Evolutionary conservation across 2,888 invertebrate species (phyloP), one percentile per base, ranked within the genome.

Genomic region (Hanleya hanleyi): DNA sequence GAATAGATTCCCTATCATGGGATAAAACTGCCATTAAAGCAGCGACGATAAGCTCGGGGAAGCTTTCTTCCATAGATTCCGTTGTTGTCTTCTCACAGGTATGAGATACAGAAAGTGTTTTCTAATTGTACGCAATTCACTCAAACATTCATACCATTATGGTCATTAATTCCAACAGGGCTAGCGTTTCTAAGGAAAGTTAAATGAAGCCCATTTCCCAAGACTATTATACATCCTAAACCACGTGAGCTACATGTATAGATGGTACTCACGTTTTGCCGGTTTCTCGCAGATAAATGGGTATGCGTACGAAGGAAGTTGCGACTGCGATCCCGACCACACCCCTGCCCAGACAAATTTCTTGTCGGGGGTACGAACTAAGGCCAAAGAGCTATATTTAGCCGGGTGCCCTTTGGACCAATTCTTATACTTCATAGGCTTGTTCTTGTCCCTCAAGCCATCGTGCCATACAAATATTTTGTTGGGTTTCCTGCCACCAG

Each of bases 251-350:
- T 22, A 47, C 35, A 18, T 0, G 33, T 22, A 6, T 29, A 80
- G n/a, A n/a, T n/a, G n/a, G n/a, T n/a, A n/a, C 87, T 81, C 91
- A 82, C 93, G 90, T 72, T 91, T 90, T 61, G 91, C 91, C 29
- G 90, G 86, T 66, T 91, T 88, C 82, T 93, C 91, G 82, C 93
- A 93, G 67, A 93, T 88, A 76, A 91, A 92, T 0, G 92, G 89
- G 77, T 84, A 84, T 1, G 81, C 70, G 70, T 82, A 80, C 7
- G 81, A 68, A 0, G 84, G 84, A 62, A 83, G 70, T 50, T 84
- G 81, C 9, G 38, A 74, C 22, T 57, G 22, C 1, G 57, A 57
- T 5, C 86, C 87, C 0, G 77, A 64, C 85, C 85, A 84, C 6
- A 77, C 81, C 0, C 86, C 87, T 47, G 78, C 68, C 87, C 88